Base-by-base conservation (phyloP, 2,113 vertebrate species). In the Solenodon paradoxus region DNA sequence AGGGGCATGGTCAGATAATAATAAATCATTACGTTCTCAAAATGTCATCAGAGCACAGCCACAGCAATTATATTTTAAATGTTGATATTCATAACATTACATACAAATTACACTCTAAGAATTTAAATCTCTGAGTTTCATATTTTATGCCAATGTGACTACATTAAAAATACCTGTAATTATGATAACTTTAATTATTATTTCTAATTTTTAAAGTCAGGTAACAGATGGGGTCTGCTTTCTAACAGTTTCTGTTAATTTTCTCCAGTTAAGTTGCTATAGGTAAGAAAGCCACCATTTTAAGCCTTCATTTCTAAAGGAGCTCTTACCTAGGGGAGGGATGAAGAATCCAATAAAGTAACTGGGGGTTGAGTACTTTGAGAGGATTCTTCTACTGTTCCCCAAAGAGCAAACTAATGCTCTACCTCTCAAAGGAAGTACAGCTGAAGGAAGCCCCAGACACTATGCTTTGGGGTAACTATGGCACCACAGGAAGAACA, bases 181-280 rank as follows among this genome's bases (percentile, higher is more conserved):
- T 72, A 84, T 5, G 20, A 69, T 57, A 71, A 75, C 9, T 86
- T 78, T 83, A 95, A 59, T 82, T 88, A 72, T 49, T 77, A 86
- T 79, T 95, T 79, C 80, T 94, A 59, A 71, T 79, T 82, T 94
- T 75, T 32, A 84, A 68, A 77, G 20, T 87, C 64, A 92, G 47
- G 10, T 92, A 90, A 87, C 57, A 88, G 55, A 86, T 38, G 32
- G n/a, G 40, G 28, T 88, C 5, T 42, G 71, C 92, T 55, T 87
- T 74, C 74, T 88, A 69, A 74, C 57, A 47, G 2, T 9, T 59
- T 91, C 22, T 26, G 9, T 28, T 45, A 51, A 49, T 82, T n/a
- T 78, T 79, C 61, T 85, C 93, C 61, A 87, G 32, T 6, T 53
- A 57, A 82, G 64, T 40, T 4, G 13, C 16, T 3, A 1, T 0